These are phyloP conservation scores for Pachycephus smyrnensis DNA, from an alignment of 2,888 invertebrate genomes.

Conservation along the genomic window DNA sequence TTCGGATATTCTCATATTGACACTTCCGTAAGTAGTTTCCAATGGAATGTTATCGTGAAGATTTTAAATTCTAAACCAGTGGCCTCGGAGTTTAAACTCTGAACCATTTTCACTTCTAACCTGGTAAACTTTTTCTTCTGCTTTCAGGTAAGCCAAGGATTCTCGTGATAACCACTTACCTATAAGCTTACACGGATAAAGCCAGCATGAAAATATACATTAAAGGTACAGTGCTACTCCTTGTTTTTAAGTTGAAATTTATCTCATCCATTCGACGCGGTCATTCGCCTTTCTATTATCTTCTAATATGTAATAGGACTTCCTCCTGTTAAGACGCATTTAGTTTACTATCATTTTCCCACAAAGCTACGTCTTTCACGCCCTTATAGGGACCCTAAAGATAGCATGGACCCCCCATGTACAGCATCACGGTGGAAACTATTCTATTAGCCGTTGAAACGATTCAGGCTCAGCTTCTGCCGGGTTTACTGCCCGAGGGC, in stretches of 20 bases:
- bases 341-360: neutral
- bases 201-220: neutral
- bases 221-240: neutral
- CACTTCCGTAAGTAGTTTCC: neutral
- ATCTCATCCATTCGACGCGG: neutral
- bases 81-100: neutral
- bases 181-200: neutral
- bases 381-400: neutral
- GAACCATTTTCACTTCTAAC: neutral
- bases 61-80: neutral
- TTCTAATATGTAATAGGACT: neutral
- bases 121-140: neutral
- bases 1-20: neutral
- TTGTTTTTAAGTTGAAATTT: neutral
- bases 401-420: neutral
- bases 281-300: neutral
- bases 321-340: neutral
- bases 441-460: neutral
- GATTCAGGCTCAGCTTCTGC: neutral
- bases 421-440: neutral
- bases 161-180: neutral
- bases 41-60: neutral
- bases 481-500: conserved; percentile 15
- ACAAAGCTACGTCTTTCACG: neutral
- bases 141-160: neutral